Base-by-base conservation (phyloP, 1,140 invertebrate genomes). In the Piezodorus guildinii region DNA sequence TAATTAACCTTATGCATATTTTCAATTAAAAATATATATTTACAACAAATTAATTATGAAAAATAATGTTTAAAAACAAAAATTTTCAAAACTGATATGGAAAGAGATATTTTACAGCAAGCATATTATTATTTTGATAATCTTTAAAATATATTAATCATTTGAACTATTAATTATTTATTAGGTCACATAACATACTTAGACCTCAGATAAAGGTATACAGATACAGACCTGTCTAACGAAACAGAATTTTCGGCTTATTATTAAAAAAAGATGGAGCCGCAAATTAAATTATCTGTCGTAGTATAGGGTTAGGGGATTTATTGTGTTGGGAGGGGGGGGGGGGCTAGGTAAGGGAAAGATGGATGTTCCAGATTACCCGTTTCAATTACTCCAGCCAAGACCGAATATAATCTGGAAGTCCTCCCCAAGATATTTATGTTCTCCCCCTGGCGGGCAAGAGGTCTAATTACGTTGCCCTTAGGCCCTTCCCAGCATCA, bases 221-320 rank as follows among this genome's bases (percentile, higher is more conserved):
- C n/a, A n/a, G n/a, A n/a, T n/a, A n/a, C n/a, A n/a, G n/a, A n/a
- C n/a, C n/a, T n/a, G n/a, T n/a, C n/a, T n/a, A n/a, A n/a, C n/a
- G 34, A 39, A 6, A 39, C 1, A 1, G 34, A 12, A 39, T 10
- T 10, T 10, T 39, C 9, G 46, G 5, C 46, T 49, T 49, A 6
- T 49, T 49, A 49, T 49, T 6, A 49, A 21, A 49, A 49, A 49
- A 49, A 49, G 16, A 49, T n/a, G 16, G 6, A 49, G 46, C 46
- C 46, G n/a, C 58, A 39, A 60, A 60, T 60, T 60, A 60, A 60
- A 60, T 60, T 60, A 60, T 60, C 39, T 39, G 58, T 60, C 58
- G 58, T 17, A 15, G 58, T 39, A 17, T 19, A 39, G 30, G 58
- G 58, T 27, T 19, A 30, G 27, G 58, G 39, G 39, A 60, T 60